Evolutionary conservation across 2,888 invertebrate genomes (phyloP).

Genomic region (Agrotis exclamationis): DNA sequence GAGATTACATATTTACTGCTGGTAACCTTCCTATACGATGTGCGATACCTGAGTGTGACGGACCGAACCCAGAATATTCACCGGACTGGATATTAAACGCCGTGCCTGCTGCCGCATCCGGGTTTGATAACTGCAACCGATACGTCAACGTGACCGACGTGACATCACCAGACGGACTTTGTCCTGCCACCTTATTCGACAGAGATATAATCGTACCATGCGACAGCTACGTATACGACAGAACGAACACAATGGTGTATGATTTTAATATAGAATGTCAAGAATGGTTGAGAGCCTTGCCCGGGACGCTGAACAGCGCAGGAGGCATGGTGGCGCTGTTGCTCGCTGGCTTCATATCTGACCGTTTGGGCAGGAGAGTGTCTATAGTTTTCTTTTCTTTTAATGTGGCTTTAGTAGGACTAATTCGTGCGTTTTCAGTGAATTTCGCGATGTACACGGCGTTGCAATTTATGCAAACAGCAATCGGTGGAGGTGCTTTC

Average conservation of each 20-base stretch:
- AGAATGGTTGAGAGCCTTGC: slow-evolving; percentile 93
- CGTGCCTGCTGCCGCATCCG: slow-evolving; percentile 77
- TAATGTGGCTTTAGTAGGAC: slow-evolving; percentile 81
- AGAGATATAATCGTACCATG: slow-evolving; percentile 75
- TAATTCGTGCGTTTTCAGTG: slow-evolving; percentile 84
- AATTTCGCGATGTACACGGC: slow-evolving; percentile 85
- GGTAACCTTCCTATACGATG: slow-evolving; percentile 83
- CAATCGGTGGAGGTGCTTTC: slow-evolving; percentile 85
- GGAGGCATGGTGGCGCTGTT: slow-evolving; percentile 93
- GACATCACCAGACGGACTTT: slow-evolving; percentile 66
- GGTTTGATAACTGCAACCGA: slow-evolving; percentile 82
- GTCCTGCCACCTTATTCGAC: slow-evolving; percentile 79
- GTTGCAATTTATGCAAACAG: slow-evolving; percentile 83
- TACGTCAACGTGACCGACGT: slow-evolving; percentile 71
- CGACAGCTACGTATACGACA: slow-evolving; percentile 81
- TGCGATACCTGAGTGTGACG: slow-evolving; percentile 81
- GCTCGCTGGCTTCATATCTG: slow-evolving; percentile 93
- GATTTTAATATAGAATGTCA: slow-evolving; percentile 87
- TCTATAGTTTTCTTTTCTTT: slow-evolving; percentile 85
- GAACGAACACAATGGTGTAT: slow-evolving; percentile 83
- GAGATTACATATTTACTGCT: slow-evolving; percentile 85
- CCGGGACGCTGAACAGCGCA: slow-evolving; percentile 94
- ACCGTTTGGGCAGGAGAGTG: slow-evolving; percentile 87
- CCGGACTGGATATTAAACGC: slow-evolving; percentile 82
- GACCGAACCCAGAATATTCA: slow-evolving; percentile 73